These are phyloP conservation scores for Actenoides lindsayi DNA, from an alignment of 2,113 vertebrate species.

Conservation along the genomic window DNA sequence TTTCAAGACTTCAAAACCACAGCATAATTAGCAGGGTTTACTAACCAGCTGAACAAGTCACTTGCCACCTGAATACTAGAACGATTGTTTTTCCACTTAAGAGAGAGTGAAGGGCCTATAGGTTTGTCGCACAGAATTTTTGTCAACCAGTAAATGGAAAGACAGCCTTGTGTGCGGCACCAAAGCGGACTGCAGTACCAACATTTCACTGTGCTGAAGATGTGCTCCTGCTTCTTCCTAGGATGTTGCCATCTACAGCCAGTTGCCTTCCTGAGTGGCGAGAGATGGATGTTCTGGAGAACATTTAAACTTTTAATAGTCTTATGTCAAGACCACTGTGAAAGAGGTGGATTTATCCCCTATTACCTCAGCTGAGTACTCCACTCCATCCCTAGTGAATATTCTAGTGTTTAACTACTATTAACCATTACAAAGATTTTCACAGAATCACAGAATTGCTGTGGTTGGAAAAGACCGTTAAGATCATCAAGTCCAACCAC, in stretches of 20 bases:
- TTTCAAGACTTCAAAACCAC: slow-evolving; percentile 10
- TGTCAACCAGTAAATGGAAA: not conserved
- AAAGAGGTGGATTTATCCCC: not conserved
- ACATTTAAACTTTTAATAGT: not conserved
- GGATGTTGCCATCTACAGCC: not conserved
- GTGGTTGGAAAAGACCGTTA: too few relatives aligned
- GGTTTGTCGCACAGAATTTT: not conserved
- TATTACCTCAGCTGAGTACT: not conserved
- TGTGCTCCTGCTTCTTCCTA: not conserved
- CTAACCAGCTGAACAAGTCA: not conserved
- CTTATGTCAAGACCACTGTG: not conserved
- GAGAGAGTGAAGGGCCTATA: not conserved
- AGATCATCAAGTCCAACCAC: too few relatives aligned
- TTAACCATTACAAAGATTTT: not conserved
- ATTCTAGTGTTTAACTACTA: not conserved
- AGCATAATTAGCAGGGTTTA: not conserved
- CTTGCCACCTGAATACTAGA: not conserved
- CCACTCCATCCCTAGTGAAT: not conserved
- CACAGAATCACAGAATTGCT: too few relatives aligned
- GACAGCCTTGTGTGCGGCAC: rapidly evolving
- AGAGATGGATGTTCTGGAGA: not conserved
- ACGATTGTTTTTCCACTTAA: not conserved
- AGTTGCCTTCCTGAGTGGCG: not conserved
- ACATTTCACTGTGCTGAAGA: not conserved
- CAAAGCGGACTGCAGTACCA: not conserved